These are phyloP conservation scores for Ophonus ardosiacus DNA, from an alignment of 2,888 invertebrate genomes.

Conservation along the genomic window DNA sequence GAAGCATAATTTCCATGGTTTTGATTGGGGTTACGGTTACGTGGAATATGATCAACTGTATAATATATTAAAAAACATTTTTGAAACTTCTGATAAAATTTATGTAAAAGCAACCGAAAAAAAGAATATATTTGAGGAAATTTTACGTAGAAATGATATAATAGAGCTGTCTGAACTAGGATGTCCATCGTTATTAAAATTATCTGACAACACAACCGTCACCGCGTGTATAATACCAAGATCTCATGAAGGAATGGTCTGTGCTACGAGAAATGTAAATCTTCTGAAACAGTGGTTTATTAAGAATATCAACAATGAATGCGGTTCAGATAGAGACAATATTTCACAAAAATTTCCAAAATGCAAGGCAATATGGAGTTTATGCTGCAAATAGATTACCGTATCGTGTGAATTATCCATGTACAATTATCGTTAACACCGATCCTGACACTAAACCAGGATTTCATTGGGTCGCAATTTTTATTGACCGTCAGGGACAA, in stretches of 20 bases:
- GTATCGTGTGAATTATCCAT: slow-evolving; percentile 50
- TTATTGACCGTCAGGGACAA: slow-evolving; percentile 26
- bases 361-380: slow-evolving; percentile 20
- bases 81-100: neutral
- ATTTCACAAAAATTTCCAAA: slow-evolving; percentile 3
- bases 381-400: slow-evolving; percentile 21
- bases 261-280: slow-evolving; percentile 1
- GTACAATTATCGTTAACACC: slow-evolving; percentile 26
- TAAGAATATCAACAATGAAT: slow-evolving; percentile 51
- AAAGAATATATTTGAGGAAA: neutral
- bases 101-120: slow-evolving; percentile 14
- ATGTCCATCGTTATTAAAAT: slow-evolving; percentile 21
- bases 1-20: neutral
- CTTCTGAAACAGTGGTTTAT: neutral
- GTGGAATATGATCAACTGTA: neutral
- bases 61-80: neutral
- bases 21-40: neutral
- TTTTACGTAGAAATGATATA: neutral
- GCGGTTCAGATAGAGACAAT: slow-evolving; percentile 25
- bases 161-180: neutral
- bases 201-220: neutral
- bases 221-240: slow-evolving; percentile 1
- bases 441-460: slow-evolving; percentile 34
- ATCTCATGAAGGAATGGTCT: slow-evolving; percentile 19
- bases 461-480: slow-evolving; percentile 44